Evolutionary conservation across 2,888 invertebrate genomes (phyloP), one percentile per base, ranked within the genome.

Genomic region (Diarsia rubi): DNA sequence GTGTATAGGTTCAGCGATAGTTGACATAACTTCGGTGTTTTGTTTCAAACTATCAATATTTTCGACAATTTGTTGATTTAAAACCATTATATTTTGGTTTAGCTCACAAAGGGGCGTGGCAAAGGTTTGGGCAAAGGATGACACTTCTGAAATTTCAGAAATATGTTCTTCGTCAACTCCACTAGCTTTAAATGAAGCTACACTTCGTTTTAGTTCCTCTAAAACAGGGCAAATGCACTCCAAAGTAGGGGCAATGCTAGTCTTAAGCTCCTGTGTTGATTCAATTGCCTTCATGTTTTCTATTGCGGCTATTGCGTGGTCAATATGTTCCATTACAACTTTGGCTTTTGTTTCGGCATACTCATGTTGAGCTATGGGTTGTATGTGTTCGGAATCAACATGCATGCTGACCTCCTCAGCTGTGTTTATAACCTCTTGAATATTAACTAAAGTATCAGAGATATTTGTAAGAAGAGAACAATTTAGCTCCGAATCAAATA

Each of bases 1-100:
- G 47, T 94, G 92, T 70, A 97, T 89, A 31, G 97, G 95, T 75
- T 95, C 92, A 45, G 97, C 97, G 21, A 97, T 90, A 5, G 94
- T 93, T 69, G 94, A 91, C 54, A 95, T 86, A 8, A 95, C 84
- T 81, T 90, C 89, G 75, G 80, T 89, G 44, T 88, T 89, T 74
- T 93, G 91, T 88, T 93, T 93, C 9, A 94, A 84, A 73, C 88
- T 91, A 52, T 91, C 91, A 65, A 93, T 86, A 75, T 94, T 94
- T 89, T 96, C 96, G 5, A 93, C 79, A 47, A 95, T 87, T 52
- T 92, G 85, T 87, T 95, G 93, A 87, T 92, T 95, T 5, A 96
- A 84, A 37, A 93, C 84, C 45, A 90, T 89, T 24, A 96, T 90
- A 78, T 94, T 94, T 80, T 93, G 90, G 80, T 96, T 93, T 31